Evolutionary conservation across 2,888 invertebrate species (phyloP), one percentile per base, ranked within the genome.

Genomic region (Ctenicera cuprea): DNA sequence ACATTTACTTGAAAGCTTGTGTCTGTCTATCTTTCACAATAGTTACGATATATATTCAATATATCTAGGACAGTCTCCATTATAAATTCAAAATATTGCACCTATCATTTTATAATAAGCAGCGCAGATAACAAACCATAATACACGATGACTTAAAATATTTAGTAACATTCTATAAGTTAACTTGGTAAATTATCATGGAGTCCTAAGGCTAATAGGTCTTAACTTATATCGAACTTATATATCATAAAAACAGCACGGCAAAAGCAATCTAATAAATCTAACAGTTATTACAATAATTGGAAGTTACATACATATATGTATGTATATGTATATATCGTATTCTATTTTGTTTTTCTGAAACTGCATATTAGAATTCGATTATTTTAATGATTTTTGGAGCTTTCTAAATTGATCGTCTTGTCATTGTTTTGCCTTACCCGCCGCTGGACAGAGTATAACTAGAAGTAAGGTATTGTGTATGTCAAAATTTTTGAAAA

Each of bases 1-100:
- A 59, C 65, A 43, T 57, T 57, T 57, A 16, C 54, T 57, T 33
- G 54, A 57, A 57, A 61, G 61, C 38, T 61, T 61, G 38, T 61
- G 26, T 41, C 30, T 57, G 54, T 38, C 38, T 41, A 61, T 61
- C 38, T 41, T 61, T 61, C 41, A 61, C 41, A 20, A 61, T 26
- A 20, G 20, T n/a, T 38, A 22, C 38, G 41, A 61, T 61, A 41
- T 61, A 12, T 12, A 61, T 41, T 57, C 41, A 22, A 41, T 41
- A 41, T 41, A 61, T 41, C 26, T 61, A 61, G 26, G 26, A 61
- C 61, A 41, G 18, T 11, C 20, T 4, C 38, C 20, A 41, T 61
- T 61, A 61, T 61, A 41, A 61, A 61, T 57, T 61, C 54, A 57
- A 61, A 61, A 41, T 61, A 61, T 38, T 61, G 37, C 50, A 50